Conservation (phyloP, 2,113 vertebrate genomes). For the Dipodomys ordii region DNA sequence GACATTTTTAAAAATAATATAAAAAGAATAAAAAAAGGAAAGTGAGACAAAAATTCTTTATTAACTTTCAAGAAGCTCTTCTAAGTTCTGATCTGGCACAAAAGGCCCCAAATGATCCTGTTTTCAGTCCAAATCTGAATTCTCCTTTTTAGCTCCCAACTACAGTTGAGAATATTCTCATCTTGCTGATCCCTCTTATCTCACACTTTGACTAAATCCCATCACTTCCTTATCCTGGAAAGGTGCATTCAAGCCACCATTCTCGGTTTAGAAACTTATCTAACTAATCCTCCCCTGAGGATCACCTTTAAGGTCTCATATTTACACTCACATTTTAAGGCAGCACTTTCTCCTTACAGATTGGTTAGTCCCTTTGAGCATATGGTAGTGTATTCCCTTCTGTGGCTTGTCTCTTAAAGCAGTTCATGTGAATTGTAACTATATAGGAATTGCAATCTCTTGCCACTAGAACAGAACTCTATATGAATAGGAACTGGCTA, state of each 20-base stretch:
- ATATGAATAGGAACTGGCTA: not conserved
- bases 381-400: not conserved
- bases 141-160: too few species aligned
- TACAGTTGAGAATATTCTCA: not conserved
- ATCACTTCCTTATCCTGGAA: too few species aligned
- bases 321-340: not conserved
- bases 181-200: not conserved
- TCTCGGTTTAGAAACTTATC: not conserved
- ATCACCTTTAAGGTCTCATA: not conserved
- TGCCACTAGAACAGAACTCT: not conserved
- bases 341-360: not conserved
- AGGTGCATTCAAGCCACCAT: too few species aligned
- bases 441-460: too few species aligned
- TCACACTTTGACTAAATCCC: rapidly evolving
- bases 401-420: not conserved
- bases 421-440: not conserved
- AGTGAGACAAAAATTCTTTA: too few species aligned
- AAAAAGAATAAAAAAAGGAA: too few species aligned
- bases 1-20: too few species aligned
- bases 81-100: too few species aligned
- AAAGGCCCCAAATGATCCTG: rapidly evolving
- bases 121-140: not conserved
- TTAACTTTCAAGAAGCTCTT: too few species aligned
- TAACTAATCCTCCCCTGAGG: too few species aligned
- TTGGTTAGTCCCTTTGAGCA: not conserved